Conservation (phyloP, 2,888 invertebrate species). For the Platycheirus rosarum region DNA sequence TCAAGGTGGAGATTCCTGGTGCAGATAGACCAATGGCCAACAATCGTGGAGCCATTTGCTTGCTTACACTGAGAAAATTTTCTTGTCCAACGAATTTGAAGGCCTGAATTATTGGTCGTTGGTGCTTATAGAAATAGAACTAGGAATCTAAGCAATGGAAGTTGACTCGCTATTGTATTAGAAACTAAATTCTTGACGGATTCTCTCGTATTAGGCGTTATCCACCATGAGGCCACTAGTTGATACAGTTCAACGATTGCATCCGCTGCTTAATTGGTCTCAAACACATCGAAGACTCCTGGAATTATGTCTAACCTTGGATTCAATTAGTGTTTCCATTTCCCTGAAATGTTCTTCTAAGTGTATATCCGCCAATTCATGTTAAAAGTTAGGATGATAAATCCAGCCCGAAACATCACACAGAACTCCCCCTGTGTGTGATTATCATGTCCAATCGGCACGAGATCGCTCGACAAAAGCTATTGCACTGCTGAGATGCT, state of each 20-base stretch:
- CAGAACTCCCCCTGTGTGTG: slow-evolving; percentile 46
- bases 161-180: too few relatives aligned
- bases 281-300: too few relatives aligned
- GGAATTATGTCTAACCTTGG: too few relatives aligned
- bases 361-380: neutral
- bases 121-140: too few relatives aligned
- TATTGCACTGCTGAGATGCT: slow-evolving; percentile 31
- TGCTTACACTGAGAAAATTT: neutral
- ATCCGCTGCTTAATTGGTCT: too few relatives aligned
- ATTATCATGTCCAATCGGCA: slow-evolving; percentile 74
- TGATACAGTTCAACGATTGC: too few relatives aligned
- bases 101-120: too few relatives aligned
- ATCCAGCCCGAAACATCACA: slow-evolving; percentile 19
- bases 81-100: neutral
- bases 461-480: slow-evolving; percentile 71
- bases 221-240: too few relatives aligned
- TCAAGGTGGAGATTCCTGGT: slow-evolving; percentile 69
- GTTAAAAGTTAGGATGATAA: slow-evolving; percentile 21
- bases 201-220: too few relatives aligned
- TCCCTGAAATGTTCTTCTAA: neutral
- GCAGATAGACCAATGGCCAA: slow-evolving; percentile 70
- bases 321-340: too few relatives aligned
- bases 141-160: too few relatives aligned
- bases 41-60: slow-evolving; percentile 65
- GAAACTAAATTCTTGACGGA: too few relatives aligned